Conservation (phyloP, 2,888 invertebrate species). For the Metopia argyrocephala region DNA sequence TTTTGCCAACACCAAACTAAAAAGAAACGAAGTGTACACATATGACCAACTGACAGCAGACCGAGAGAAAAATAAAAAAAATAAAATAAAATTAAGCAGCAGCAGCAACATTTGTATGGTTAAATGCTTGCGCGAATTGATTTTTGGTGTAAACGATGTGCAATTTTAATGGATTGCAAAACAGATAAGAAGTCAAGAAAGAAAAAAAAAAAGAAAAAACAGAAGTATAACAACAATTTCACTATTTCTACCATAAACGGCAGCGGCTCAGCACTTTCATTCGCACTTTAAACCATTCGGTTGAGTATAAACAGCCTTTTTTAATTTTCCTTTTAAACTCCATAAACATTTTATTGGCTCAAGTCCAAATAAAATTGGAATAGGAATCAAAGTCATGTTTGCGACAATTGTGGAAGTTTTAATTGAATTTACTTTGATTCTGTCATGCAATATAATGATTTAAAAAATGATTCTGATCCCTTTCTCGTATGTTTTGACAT, state of each 20-base stretch:
- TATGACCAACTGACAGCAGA: constrained; percentile 5
- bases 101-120: constrained; percentile 70
- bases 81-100: constrained; percentile 61
- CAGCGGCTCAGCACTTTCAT: not conserved
- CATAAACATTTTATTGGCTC: not conserved
- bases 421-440: constrained; percentile 65
- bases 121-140: constrained; percentile 78
- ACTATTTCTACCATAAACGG: not conserved
- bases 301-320: constrained; percentile 32
- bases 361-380: not conserved
- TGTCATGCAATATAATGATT: constrained; percentile 59
- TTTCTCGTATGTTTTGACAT: too few species aligned
- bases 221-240: not conserved
- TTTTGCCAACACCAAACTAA: constrained; percentile 12
- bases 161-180: constrained; percentile 79
- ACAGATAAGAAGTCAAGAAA: constrained; percentile 73
- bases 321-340: not conserved
- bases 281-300: constrained; percentile 12
- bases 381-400: constrained; percentile 62
- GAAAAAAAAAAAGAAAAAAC: not conserved
- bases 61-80: not conserved
- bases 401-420: constrained; percentile 63
- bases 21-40: too few species aligned
- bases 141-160: constrained; percentile 79
- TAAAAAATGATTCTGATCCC: constrained; percentile 13